phyloP scores from a whole-genome alignment of 2,113 vertebrate genomes.

The Rhinoderma darwinii region DNA sequence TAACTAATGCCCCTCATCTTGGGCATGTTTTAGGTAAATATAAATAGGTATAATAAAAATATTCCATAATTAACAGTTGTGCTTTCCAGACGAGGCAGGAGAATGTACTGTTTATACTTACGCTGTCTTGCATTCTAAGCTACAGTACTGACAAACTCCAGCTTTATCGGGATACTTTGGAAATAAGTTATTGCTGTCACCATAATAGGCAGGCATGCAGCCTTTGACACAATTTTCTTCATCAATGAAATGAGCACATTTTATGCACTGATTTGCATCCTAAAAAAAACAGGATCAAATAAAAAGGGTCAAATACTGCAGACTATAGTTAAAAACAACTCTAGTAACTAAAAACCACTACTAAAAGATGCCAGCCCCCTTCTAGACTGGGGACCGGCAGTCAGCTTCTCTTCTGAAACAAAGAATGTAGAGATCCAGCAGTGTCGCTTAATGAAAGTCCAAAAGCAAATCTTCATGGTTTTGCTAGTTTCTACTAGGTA shows the following conservation, averaged over 20 bases:
- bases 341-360: background rate
- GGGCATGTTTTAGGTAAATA: background rate
- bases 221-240: constrained; percentile 83
- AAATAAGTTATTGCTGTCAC: constrained; percentile 76
- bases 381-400: background rate
- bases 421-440: background rate
- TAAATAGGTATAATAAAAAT: background rate
- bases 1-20: background rate
- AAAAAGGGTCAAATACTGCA: background rate
- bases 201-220: constrained; percentile 80
- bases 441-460: no score
- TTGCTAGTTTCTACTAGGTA: background rate
- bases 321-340: background rate
- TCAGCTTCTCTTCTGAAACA: background rate
- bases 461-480: background rate
- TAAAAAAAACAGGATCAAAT: constrained; percentile 61
- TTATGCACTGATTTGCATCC: constrained; percentile 82
- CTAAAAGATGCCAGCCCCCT: background rate
- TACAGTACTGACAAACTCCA: constrained; percentile 81
- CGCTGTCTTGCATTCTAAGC: constrained; percentile 87
- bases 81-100: background rate
- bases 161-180: constrained; percentile 82
- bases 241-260: constrained; percentile 83
- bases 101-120: constrained; percentile 69
- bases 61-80: background rate